Base-by-base conservation (phyloP, 2,797 vertebrate species). In the Lacerta bilineata region DNA sequence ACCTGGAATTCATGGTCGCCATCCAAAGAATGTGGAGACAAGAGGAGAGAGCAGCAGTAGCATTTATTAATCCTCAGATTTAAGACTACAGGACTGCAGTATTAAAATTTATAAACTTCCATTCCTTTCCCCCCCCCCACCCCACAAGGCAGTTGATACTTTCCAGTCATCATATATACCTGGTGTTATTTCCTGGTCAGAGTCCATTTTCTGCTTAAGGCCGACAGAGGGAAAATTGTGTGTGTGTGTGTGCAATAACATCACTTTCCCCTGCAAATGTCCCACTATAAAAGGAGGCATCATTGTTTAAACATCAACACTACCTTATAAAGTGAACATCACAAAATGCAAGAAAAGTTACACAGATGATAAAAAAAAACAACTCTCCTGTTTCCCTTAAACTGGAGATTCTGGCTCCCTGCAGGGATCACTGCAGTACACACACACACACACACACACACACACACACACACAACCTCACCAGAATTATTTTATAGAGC, bases 21-120 rank as follows among this genome's bases (percentile, higher is more conserved):
- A 76, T 66, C 72, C 23, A 43, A 85, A 43, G 27, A 43, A 78
- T 1, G n/a, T 23, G 11, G 50, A 36, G 64, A 29, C 29, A 13
- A 64, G 8, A 64, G 29, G 8, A 64, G 8, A 64, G 29, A 66
- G 27, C n/a, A 66, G 72, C 72, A 66, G 72, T 8, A 77, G 55
- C 15, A 36, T 83, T 76, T 83, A 76, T 88, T 88, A 83, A 66
- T 36, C 29, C 27, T 36, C 55, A 7, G 77, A 25, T 46, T 78
- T n/a, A 20, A 41, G 64, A 72, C 46, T 41, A 87, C 79, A 64
- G 50, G 39, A 74, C 55, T 66, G 69, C 46, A 82, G 13, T 61
- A 75, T 43, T 41, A n/a, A 41, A 55, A 29, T 74, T 81, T 61
- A 71, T 72, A 41, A 80, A 81, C 8, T 15, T 61, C 27, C 18